Evolutionary conservation across 35 echinoderm and acorn worm genomes (phyloP), one percentile per base, ranked within the genome.

Genomic region (Nesometra sesokonis): DNA sequence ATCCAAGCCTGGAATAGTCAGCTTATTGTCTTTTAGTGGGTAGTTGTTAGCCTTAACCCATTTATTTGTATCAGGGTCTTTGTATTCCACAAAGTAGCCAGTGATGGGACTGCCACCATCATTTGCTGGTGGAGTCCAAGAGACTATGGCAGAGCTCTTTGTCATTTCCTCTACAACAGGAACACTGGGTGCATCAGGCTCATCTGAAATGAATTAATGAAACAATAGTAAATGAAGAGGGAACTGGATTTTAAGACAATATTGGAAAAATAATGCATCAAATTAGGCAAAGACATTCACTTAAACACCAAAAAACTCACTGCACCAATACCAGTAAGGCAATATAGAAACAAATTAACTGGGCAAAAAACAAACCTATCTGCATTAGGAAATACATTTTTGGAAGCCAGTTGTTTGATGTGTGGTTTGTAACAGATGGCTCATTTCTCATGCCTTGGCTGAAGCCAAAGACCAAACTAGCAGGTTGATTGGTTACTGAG

Each of bases 91-190:
- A 13, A 84, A 21, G 92, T 94, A 94, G 11, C 96, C 93, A 0
- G 92, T 99, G 31, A 99, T 88, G 11, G 96, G 96, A 52, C 92
- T 94, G n/a, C 96, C 96, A 29, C 96, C 96, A 77, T 99, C 96
- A 32, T 87, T 85, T 0, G 39, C 87, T 17, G 96, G 96, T 17
- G 96, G 80, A 17, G 76, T 76, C 96, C 96, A 99, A 17, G 87
- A 43, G 29, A 99, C 37, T 23, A 67, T 86, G 0, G 92, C 92
- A 4, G 87, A 88, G 34, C 78, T 93, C 46, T 89, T 91, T 34
- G 89, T 85, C 32, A 94, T 82, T 39, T 77, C 96, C 46, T 94
- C 93, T 0, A 99, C 85, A 19, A 85, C 86, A 2, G 96, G 96
- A 5, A 57, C 77, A 78, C 78, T 34, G 5, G 96, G 90, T 30